These are phyloP conservation scores for Spea hammondii DNA, from an alignment of 2,797 vertebrate genomes.

Conservation along the genomic window DNA sequence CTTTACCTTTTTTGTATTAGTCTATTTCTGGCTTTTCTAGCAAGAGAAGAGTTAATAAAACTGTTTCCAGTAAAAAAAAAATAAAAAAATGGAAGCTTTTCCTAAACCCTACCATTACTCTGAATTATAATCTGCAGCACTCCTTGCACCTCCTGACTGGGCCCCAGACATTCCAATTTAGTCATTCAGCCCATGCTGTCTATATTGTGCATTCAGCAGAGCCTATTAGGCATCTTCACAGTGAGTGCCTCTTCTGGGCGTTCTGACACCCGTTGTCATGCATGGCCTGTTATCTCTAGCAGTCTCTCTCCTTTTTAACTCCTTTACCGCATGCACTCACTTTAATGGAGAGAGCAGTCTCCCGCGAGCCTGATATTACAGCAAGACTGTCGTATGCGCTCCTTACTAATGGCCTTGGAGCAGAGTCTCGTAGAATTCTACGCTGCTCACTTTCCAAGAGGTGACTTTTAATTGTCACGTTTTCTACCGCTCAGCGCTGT, in stretches of 20 bases:
- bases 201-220: slow-evolving; percentile 67
- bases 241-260: slow-evolving; percentile 68
- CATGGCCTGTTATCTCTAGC: slow-evolving; percentile 69
- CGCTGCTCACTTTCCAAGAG: too few relatives aligned
- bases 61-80: slow-evolving; percentile 36
- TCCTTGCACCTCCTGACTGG: slow-evolving; percentile 58
- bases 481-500: too few relatives aligned
- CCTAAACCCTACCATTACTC: slow-evolving; percentile 55
- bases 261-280: slow-evolving; percentile 74
- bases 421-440: too few relatives aligned
- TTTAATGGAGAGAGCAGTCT: too few relatives aligned
- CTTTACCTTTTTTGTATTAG: too few relatives aligned
- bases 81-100: slow-evolving; percentile 38
- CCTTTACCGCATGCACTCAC: neutral
- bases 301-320: slow-evolving; percentile 59
- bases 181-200: slow-evolving; percentile 59
- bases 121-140: slow-evolving; percentile 60
- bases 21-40: slow-evolving; percentile 7
- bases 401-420: too few relatives aligned
- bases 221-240: slow-evolving; percentile 73
- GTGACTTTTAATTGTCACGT: too few relatives aligned
- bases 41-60: slow-evolving; percentile 31
- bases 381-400: too few relatives aligned
- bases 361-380: too few relatives aligned
- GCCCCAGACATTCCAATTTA: slow-evolving; percentile 57